Conservation (phyloP, 2,888 invertebrate species). For the Sabellastarte sp. region DNA sequence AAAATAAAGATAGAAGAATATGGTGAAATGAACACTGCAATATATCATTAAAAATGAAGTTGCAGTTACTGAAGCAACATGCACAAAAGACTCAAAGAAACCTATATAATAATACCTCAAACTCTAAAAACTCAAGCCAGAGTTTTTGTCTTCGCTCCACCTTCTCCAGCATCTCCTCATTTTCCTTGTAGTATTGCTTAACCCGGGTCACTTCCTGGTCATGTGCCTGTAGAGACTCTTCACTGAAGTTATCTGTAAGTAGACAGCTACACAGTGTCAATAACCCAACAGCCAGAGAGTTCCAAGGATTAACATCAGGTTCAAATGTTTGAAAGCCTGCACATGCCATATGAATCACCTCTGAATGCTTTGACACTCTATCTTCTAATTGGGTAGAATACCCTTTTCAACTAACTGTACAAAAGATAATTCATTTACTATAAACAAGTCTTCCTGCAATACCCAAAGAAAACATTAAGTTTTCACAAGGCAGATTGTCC, state of each 20-base stretch:
- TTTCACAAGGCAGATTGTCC: too few relatives aligned
- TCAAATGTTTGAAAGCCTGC: background rate
- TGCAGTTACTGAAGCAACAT: too few relatives aligned
- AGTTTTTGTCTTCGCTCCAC: conserved; percentile 67
- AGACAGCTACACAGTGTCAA: background rate
- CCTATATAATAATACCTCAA: conserved; percentile 65
- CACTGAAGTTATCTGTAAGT: background rate
- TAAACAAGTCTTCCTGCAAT: too few relatives aligned
- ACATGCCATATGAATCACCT: background rate
- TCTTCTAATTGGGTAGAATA: too few relatives aligned
- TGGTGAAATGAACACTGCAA: too few relatives aligned
- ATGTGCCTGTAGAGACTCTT: conserved; percentile 64
- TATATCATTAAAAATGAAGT: too few relatives aligned
- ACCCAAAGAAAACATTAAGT: too few relatives aligned
- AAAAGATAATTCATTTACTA: too few relatives aligned
- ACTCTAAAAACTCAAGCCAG: conserved; percentile 74
- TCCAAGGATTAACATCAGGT: background rate
- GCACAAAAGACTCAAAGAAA: too few relatives aligned
- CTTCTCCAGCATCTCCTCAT: conserved; percentile 60
- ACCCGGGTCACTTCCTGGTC: conserved; percentile 76
- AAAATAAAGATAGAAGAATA: too few relatives aligned
- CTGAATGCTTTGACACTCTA: background rate
- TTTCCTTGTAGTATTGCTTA: conserved; percentile 49
- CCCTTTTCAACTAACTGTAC: too few relatives aligned
- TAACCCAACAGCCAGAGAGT: background rate